phyloP scores from a whole-genome alignment of 2,113 vertebrate species.

The Sebastes schlegelii region DNA sequence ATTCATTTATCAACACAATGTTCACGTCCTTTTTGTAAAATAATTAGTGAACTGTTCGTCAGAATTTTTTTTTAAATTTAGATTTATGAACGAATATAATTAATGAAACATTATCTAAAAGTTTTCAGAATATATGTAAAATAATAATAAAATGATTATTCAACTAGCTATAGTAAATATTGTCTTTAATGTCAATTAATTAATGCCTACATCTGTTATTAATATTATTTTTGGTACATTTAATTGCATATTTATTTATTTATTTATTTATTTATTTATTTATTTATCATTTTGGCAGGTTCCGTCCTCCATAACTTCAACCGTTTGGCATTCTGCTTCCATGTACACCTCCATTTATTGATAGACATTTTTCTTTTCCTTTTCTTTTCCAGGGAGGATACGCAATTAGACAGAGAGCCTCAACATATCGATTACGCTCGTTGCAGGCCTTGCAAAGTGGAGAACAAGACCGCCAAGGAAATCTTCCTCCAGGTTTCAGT shows the following conservation, averaged over 20 bases:
- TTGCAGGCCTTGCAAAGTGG: accelerated
- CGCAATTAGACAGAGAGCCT: accelerated
- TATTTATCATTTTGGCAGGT: background rate
- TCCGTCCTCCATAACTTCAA: background rate
- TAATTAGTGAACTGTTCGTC: no score
- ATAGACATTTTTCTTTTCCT: background rate
- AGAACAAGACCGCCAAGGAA: accelerated
- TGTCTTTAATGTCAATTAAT: no score
- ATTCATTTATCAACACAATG: no score
- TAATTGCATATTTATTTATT: background rate
- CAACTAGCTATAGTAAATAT: no score
- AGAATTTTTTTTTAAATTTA: no score
- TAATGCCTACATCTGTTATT: no score
- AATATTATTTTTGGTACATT: no score
- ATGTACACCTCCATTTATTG: background rate
- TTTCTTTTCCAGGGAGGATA: accelerated
- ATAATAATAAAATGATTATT: no score
- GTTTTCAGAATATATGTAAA: no score
- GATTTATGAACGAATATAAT: no score
- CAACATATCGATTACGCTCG: accelerated
- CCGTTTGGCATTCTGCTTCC: background rate
- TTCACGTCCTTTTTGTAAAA: no score
- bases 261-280: background rate
- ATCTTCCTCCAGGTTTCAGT: slow-evolving; percentile 5
- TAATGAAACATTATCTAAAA: no score